Evolutionary conservation across 2,888 invertebrate species (phyloP).

Genomic region (Oxycera nigricornis): DNA sequence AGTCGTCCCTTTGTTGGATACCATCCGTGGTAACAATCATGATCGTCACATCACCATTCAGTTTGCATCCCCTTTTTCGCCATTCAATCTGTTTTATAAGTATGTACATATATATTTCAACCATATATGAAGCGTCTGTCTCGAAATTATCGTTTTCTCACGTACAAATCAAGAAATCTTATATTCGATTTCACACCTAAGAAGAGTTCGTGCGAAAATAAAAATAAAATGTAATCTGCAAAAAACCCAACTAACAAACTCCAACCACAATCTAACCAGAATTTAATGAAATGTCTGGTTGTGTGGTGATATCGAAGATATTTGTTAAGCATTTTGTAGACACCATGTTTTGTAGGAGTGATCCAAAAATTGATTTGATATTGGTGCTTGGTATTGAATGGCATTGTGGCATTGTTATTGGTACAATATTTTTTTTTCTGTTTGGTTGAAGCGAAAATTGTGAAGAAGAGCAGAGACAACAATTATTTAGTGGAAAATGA

Average conservation of each 20-base stretch:
- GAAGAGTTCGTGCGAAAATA: conserved; percentile 19
- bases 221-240: neutral
- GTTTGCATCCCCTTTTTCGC: neutral
- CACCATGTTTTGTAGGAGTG: neutral
- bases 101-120: neutral
- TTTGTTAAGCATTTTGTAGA: conserved; percentile 32
- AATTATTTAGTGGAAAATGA: too few species aligned
- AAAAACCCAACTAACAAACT: conserved; percentile 2
- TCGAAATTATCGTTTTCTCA: conserved; percentile 29
- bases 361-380: neutral
- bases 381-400: too few species aligned
- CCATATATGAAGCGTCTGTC: neutral
- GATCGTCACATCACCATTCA: neutral
- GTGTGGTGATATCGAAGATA: neutral
- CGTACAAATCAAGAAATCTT: conserved; percentile 35
- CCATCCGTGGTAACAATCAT: neutral
- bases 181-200: conserved; percentile 37
- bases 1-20: neutral
- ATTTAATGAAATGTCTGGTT: conserved; percentile 33
- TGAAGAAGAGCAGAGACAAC: too few species aligned
- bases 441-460: too few species aligned
- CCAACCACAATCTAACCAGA: conserved; percentile 11
- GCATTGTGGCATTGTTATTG: too few species aligned
- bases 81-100: neutral
- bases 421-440: too few species aligned